Conservation (phyloP, 2,797 vertebrate species). For the Coendou prehensilis region DNA sequence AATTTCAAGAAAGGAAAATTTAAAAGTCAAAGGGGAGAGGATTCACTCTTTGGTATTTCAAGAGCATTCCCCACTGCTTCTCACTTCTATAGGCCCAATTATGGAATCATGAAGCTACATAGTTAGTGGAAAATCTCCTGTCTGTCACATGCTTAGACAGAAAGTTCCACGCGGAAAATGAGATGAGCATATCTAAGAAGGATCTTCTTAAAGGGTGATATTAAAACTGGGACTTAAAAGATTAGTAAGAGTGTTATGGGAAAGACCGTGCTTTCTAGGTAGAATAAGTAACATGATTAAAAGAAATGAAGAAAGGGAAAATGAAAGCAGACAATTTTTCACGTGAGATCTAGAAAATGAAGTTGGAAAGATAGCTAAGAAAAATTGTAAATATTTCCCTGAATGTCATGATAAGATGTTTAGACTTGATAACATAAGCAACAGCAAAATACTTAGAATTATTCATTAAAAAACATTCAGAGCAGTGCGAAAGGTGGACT, state of each 20-base stretch:
- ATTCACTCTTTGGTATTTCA: background rate
- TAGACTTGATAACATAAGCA: slow-evolving; percentile 38
- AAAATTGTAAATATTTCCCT: slow-evolving; percentile 42
- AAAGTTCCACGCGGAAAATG: slow-evolving; percentile 14
- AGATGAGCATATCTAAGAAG: slow-evolving; percentile 8
- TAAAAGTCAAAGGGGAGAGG: background rate
- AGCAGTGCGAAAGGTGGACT: background rate
- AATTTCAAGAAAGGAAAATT: slow-evolving; percentile 16
- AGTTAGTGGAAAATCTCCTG: slow-evolving; percentile 62
- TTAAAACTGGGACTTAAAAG: slow-evolving; percentile 6
- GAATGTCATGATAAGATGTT: slow-evolving; percentile 12
- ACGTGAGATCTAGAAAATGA: background rate
- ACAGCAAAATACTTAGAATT: background rate
- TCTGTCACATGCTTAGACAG: background rate
- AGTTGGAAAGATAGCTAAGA: slow-evolving; percentile 20
- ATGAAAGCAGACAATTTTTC: background rate
- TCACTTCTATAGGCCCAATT: slow-evolving; percentile 5
- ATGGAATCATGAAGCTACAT: background rate
- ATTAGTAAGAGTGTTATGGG: slow-evolving; percentile 8
- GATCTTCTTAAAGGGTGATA: background rate
- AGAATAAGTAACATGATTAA: background rate
- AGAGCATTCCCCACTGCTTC: background rate
- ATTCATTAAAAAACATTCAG: background rate
- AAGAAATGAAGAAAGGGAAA: slow-evolving; percentile 1
- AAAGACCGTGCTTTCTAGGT: slow-evolving; percentile 35